phyloP scores from a whole-genome alignment of 2,113 vertebrate species.

The Hiodon alosoides region DNA sequence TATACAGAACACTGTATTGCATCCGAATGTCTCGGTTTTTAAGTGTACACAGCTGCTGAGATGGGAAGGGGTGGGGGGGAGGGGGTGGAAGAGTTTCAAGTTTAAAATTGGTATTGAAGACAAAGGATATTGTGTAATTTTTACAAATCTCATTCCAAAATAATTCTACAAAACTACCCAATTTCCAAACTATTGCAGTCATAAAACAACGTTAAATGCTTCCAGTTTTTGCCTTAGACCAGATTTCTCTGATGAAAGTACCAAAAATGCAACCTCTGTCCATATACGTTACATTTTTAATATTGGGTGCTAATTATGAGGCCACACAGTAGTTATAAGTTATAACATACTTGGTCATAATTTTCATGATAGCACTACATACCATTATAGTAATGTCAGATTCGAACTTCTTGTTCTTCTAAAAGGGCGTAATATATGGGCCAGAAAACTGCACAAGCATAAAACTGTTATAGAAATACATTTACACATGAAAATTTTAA shows the following conservation, averaged over 20 bases:
- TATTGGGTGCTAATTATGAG: background rate
- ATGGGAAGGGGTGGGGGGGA: background rate
- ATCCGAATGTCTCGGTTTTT: background rate
- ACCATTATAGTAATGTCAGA: no score
- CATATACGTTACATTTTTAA: background rate
- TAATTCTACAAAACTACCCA: background rate
- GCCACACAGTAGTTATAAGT: background rate
- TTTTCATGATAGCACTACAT: no score
- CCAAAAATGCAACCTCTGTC: no score
- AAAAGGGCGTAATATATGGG: no score
- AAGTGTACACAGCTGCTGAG: background rate
- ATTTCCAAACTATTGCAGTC: background rate
- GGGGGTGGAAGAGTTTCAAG: background rate
- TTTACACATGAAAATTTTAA: no score
- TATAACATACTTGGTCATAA: no score
- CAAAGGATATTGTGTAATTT: background rate
- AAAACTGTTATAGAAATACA: no score
- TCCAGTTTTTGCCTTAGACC: no score
- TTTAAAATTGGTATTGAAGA: background rate
- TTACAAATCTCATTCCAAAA: background rate
- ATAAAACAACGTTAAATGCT: background rate
- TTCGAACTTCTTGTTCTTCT: no score
- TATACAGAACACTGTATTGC: background rate
- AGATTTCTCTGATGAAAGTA: no score
- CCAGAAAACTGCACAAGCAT: no score